Evolutionary conservation across 2,113 vertebrate genomes (phyloP).

Genomic region (Todiramphus saurophagus): DNA sequence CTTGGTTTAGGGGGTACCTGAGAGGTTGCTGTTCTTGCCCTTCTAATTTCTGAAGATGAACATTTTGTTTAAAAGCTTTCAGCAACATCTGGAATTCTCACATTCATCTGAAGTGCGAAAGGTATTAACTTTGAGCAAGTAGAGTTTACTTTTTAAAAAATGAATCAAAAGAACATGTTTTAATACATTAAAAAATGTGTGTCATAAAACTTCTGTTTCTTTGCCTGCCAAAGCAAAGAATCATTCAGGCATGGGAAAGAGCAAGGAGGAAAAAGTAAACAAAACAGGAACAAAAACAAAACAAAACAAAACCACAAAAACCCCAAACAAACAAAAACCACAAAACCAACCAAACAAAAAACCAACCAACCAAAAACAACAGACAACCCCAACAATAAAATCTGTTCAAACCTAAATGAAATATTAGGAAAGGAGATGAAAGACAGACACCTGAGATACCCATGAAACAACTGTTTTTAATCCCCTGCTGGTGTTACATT

Average conservation of each 20-base stretch:
- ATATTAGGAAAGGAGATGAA: slow-evolving; percentile 15
- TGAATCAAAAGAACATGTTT: background rate
- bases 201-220: background rate
- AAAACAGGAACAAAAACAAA: background rate
- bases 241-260: background rate
- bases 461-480: background rate
- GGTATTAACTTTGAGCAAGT: slow-evolving; percentile 5
- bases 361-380: too few relatives aligned
- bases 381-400: background rate
- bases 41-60: background rate
- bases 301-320: background rate
- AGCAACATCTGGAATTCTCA: background rate
- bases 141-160: slow-evolving; percentile 11
- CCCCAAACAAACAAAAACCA: background rate
- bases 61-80: background rate
- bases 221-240: slow-evolving; percentile 11
- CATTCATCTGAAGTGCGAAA: background rate
- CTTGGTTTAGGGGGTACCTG: background rate
- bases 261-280: background rate
- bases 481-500: background rate
- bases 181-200: slow-evolving; percentile 40
- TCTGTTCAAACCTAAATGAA: slow-evolving; percentile 16
- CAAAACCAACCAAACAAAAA: background rate
- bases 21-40: background rate
- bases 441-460: background rate